These are phyloP conservation scores for Spatulosminthurus flaviceps DNA, from an alignment of 2,888 invertebrate genomes.

Conservation along the genomic window DNA sequence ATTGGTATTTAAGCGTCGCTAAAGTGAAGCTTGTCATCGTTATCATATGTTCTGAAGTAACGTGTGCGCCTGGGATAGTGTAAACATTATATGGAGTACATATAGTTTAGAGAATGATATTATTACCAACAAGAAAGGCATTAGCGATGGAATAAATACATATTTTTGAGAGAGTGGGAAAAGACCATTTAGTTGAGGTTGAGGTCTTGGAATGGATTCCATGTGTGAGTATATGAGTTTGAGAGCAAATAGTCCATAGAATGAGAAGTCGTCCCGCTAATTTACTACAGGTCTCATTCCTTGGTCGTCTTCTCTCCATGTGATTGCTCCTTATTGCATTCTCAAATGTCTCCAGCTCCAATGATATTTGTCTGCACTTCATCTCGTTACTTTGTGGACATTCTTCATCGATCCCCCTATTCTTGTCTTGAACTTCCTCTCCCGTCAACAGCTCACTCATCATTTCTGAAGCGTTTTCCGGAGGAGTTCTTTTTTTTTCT, in stretches of 20 bases:
- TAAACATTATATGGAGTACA: too few relatives aligned
- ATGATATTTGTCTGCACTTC: constrained; percentile 33
- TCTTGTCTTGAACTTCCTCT: constrained; percentile 44
- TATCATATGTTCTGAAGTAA: background rate
- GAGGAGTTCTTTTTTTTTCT: background rate
- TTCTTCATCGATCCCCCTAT: constrained; percentile 44
- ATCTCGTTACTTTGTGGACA: constrained; percentile 32
- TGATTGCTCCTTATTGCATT: constrained; percentile 28
- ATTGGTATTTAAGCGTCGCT: background rate
- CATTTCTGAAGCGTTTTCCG: constrained; percentile 34
- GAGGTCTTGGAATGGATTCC: constrained; percentile 52
- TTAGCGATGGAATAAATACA: background rate
- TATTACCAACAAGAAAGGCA: background rate
- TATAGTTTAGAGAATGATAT: too few relatives aligned
- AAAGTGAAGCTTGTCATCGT: background rate
- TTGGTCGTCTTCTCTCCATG: too few relatives aligned
- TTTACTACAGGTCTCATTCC: constrained; percentile 51
- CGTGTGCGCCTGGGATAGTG: too few relatives aligned
- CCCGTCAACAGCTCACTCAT: constrained; percentile 48
- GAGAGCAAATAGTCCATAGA: constrained; percentile 60
- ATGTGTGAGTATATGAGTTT: constrained; percentile 53
- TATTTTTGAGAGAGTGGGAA: constrained; percentile 45
- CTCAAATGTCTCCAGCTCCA: constrained; percentile 33
- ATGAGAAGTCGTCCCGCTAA: constrained; percentile 56
- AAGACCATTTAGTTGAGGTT: constrained; percentile 57